phyloP scores from a whole-genome alignment of 2,888 invertebrate genomes.

The Clunio marinus region DNA sequence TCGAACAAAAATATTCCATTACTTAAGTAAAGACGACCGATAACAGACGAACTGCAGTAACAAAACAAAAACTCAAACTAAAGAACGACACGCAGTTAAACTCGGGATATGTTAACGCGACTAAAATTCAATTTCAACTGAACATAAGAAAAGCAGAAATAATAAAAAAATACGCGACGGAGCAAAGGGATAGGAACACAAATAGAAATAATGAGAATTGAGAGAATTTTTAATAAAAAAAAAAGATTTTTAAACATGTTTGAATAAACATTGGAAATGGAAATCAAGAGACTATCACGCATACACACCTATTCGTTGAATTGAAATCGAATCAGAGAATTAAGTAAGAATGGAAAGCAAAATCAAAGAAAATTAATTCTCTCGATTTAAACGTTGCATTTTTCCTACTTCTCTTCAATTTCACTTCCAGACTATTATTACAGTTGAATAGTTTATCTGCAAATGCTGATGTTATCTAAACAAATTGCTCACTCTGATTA shows the following conservation, averaged over 20 bases:
- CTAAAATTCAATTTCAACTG: constrained; percentile 30
- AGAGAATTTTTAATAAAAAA: constrained; percentile 34
- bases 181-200: constrained; percentile 17
- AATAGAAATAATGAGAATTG: background rate
- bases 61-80: background rate
- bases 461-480: too few relatives aligned
- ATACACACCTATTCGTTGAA: background rate
- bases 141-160: background rate
- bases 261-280: constrained; percentile 15
- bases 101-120: constrained; percentile 34
- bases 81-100: background rate
- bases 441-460: too few relatives aligned
- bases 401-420: too few relatives aligned
- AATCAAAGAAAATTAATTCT: constrained; percentile 12
- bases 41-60: background rate
- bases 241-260: constrained; percentile 10
- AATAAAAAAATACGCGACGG: background rate
- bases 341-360: background rate
- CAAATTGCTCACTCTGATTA: too few relatives aligned
- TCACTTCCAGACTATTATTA: too few relatives aligned
- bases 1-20: background rate
- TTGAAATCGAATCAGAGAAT: background rate
- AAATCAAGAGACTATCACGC: too few relatives aligned
- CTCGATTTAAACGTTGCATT: background rate
- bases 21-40: constrained; percentile 1